Percentiles rank a stretch among this genome's conserved stretches.
Conservation (phyloP, 2,113 vertebrate species). For the Channa maculata region DNA sequence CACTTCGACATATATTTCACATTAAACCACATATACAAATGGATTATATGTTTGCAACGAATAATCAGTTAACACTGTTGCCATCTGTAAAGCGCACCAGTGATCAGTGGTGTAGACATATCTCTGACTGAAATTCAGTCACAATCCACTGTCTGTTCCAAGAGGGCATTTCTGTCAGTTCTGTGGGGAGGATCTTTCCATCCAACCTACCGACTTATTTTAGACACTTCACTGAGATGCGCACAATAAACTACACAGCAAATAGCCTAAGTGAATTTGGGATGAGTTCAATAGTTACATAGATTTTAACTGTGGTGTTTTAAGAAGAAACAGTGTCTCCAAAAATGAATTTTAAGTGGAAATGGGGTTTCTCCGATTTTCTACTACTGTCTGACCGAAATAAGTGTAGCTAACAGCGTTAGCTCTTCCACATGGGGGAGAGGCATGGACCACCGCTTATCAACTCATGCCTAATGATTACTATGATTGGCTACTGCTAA, state of each 20-base stretch:
- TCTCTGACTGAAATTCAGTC: slow-evolving; percentile 57
- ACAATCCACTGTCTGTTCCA: slow-evolving; percentile 48
- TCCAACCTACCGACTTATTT: neutral
- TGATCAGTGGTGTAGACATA: slow-evolving; percentile 51
- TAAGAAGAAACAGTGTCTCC: neutral
- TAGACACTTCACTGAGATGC: neutral
- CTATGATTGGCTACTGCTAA: slow-evolving; percentile 38
- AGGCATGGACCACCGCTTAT: slow-evolving; percentile 62
- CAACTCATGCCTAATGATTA: slow-evolving; percentile 46
- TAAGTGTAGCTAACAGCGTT: neutral
- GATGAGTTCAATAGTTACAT: neutral
- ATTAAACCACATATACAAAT: too few species aligned
- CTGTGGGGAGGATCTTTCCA: slow-evolving; percentile 15
- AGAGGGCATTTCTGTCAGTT: slow-evolving; percentile 41
- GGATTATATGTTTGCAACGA: too few species aligned
- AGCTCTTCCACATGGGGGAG: slow-evolving; percentile 76
- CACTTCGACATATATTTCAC: too few species aligned
- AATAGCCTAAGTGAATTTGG: neutral
- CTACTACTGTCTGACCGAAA: neutral
- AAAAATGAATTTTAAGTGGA: neutral
- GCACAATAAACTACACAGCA: neutral
- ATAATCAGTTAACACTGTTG: neutral
- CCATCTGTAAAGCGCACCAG: neutral
- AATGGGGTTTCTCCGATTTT: slow-evolving; percentile 4
- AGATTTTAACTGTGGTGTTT: neutral